Percentiles rank a stretch among this genome's conserved stretches.
Conservation (phyloP, 2,797 vertebrate genomes). For the Mycteria americana region DNA sequence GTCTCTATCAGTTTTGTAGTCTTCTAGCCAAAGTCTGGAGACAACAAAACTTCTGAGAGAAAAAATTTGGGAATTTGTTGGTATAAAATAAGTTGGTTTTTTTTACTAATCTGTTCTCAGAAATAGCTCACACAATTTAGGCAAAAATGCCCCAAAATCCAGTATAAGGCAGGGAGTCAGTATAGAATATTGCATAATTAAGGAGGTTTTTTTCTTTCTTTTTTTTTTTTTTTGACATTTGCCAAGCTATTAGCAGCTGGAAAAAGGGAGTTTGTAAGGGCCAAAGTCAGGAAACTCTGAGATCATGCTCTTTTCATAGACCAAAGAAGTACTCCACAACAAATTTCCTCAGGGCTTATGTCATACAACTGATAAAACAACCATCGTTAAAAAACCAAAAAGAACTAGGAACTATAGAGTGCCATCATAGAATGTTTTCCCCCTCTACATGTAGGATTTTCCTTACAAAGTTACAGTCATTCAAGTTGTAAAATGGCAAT, state of each 20-base stretch:
- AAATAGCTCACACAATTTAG: neutral
- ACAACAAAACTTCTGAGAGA: neutral
- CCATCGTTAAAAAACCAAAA: neutral
- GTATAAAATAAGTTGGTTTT: fast-evolving
- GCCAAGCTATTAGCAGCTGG: neutral
- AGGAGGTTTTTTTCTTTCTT: neutral
- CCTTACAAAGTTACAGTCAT: neutral
- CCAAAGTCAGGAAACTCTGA: neutral
- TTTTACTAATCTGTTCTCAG: neutral
- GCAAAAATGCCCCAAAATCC: neutral
- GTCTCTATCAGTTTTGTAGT: neutral
- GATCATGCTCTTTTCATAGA: neutral
- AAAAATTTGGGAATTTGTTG: neutral
- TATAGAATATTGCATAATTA: neutral
- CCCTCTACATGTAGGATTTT: neutral
- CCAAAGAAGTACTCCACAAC: neutral
- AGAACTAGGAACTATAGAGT: neutral
- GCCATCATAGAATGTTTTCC: fast-evolving
- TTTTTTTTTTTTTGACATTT: neutral
- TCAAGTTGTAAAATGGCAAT: neutral
- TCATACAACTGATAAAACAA: neutral
- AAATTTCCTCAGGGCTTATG: neutral
- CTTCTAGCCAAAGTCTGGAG: neutral
- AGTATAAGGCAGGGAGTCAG: neutral
- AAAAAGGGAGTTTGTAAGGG: neutral